Percentiles rank a stretch among this genome's conserved stretches.
Evolutionary conservation across 2,113 vertebrate species (phyloP).

Genomic region (Colossoma macropomum): DNA sequence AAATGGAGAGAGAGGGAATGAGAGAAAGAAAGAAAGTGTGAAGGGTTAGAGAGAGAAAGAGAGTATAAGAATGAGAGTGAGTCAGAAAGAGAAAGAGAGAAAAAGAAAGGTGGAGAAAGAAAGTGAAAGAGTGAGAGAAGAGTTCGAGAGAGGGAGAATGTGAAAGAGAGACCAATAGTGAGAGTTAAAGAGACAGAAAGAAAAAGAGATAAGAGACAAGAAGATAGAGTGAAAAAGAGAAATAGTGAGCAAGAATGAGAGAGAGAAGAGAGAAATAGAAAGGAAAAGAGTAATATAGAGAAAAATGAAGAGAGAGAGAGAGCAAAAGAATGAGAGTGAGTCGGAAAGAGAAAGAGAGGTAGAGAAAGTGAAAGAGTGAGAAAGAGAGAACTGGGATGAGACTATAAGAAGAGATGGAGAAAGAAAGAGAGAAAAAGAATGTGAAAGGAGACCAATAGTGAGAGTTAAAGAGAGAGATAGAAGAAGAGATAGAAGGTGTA

Average conservation of each 20-base stretch:
- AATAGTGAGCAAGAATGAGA: background rate
- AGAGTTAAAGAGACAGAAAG: too few relatives aligned
- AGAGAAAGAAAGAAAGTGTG: background rate
- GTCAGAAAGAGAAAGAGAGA: background rate
- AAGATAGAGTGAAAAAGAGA: background rate
- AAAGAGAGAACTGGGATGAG: background rate
- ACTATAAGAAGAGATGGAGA: background rate
- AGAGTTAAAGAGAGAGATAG: background rate
- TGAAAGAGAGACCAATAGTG: too few relatives aligned
- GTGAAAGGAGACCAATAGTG: background rate
- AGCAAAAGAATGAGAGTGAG: background rate
- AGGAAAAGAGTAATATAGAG: background rate
- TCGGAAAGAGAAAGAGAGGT: background rate
- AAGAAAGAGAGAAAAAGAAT: background rate
- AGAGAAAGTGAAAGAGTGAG: background rate
- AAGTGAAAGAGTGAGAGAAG: too few relatives aligned
- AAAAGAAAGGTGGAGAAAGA: background rate
- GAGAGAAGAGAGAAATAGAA: background rate
- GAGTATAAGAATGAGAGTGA: background rate
- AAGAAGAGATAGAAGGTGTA: background rate
- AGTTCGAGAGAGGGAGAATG: too few relatives aligned
- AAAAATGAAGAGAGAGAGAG: background rate
- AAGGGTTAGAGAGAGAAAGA: background rate
- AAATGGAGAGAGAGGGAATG: background rate
- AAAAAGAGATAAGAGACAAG: background rate